Evolutionary conservation across 2,113 vertebrate genomes (phyloP).

Genomic region (Eubucco bourcierii): DNA sequence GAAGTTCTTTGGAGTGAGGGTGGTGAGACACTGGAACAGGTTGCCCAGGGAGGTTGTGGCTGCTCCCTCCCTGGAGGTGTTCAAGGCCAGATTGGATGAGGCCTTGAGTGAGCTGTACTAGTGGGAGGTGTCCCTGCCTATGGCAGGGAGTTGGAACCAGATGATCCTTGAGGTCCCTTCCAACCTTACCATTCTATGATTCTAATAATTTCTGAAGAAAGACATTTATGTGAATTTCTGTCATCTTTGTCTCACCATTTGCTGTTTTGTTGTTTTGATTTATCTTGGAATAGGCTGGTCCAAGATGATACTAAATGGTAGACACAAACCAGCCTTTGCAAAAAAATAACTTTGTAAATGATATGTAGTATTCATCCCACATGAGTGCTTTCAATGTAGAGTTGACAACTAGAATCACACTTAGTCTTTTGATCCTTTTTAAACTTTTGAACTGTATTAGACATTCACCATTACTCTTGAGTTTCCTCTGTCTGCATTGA

Average conservation of each 20-base stretch:
- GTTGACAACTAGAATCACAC: not conserved
- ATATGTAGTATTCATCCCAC: not conserved
- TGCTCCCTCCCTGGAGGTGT: no score
- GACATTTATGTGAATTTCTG: not conserved
- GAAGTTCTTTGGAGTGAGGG: no score
- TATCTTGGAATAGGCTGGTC: not conserved
- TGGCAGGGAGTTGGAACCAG: no score
- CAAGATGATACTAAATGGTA: not conserved
- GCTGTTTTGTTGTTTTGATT: not conserved
- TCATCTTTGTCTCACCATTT: not conserved
- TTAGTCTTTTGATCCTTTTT: constrained; percentile 3
- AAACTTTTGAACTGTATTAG: constrained; percentile 5
- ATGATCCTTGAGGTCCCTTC: no score
- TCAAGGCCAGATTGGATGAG: no score
- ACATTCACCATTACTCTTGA: not conserved
- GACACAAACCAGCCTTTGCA: not conserved
- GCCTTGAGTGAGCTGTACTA: no score
- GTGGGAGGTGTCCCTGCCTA: no score
- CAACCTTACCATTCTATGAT: no score
- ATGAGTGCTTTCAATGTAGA: not conserved
- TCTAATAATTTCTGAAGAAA: not conserved
- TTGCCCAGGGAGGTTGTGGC: no score
- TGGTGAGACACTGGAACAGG: no score
- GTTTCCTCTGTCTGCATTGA: not conserved
- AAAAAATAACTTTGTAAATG: constrained; percentile 2